Evolutionary conservation across 2,113 vertebrate species (phyloP).

Genomic region (Sorex araneus): DNA sequence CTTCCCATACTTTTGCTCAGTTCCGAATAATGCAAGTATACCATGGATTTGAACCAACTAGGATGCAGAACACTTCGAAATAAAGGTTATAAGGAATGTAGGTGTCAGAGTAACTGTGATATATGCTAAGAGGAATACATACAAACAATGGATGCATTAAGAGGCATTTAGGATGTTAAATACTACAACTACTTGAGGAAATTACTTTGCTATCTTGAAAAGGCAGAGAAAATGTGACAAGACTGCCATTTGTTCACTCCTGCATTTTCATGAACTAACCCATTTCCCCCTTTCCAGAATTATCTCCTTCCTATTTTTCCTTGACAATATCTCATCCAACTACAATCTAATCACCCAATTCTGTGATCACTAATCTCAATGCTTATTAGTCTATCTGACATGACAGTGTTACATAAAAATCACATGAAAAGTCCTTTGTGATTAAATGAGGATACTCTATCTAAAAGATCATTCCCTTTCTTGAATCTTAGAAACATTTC

Average conservation of each 20-base stretch:
- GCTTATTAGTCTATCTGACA: not conserved
- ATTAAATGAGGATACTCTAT: not conserved
- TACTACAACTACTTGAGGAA: not conserved
- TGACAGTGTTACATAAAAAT: not conserved
- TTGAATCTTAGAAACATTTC: not conserved
- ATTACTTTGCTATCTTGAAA: conserved; percentile 54
- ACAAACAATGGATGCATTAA: conserved; percentile 69
- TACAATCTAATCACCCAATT: not conserved
- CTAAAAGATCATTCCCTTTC: not conserved
- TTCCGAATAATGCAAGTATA: conserved; percentile 46
- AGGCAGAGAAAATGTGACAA: conserved; percentile 3
- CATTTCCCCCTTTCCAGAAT: not conserved
- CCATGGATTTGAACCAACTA: conserved; percentile 37
- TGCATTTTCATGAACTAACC: not conserved
- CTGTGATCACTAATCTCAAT: not conserved
- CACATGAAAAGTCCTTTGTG: not conserved
- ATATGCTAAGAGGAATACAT: conserved; percentile 47
- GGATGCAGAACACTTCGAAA: conserved; percentile 62
- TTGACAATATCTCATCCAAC: not conserved
- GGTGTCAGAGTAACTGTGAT: not conserved
- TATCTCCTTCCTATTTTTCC: not conserved
- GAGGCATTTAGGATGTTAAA: conserved; percentile 32
- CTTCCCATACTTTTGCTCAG: not conserved
- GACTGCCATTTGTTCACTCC: not conserved
- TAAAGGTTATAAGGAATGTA: conserved; percentile 45